A percentile compares a stretch with the other conserved stretches of the same genome.
These are phyloP conservation scores for Aplidium turbinatum DNA, from an alignment of 23 tunicate species.

Conservation along the genomic window DNA sequence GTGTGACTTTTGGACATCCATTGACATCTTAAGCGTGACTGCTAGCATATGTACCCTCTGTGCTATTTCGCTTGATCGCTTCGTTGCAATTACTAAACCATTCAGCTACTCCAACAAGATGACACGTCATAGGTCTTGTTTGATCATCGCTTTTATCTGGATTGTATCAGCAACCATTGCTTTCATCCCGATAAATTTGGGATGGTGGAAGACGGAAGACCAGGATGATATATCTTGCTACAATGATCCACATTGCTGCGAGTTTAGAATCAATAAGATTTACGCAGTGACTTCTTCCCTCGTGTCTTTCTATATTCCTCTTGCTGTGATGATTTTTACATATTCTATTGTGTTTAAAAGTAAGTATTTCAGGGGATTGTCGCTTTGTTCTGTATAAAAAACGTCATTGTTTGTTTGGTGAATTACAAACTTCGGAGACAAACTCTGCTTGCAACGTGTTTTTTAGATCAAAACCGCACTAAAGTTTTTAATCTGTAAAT, in stretches of 20 bases:
- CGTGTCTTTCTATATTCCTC: slow-evolving; percentile 83
- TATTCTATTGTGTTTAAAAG: slow-evolving; percentile 91
- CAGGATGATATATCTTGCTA: slow-evolving; percentile 57
- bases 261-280: slow-evolving; percentile 65
- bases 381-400: too few species aligned
- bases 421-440: too few species aligned
- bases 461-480: too few species aligned
- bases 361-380: slow-evolving; percentile 22
- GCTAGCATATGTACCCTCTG: slow-evolving; percentile 91
- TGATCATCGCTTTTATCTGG: slow-evolving; percentile 74
- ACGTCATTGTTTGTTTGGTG: too few species aligned
- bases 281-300: slow-evolving; percentile 80
- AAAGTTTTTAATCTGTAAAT: background rate
- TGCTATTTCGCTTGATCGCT: slow-evolving; percentile 87
- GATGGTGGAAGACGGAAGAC: slow-evolving; percentile 74
- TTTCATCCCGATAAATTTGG: slow-evolving; percentile 71
- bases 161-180: slow-evolving; percentile 69
- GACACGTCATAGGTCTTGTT: slow-evolving; percentile 64
- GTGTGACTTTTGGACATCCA: slow-evolving; percentile 79
- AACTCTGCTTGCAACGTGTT: too few species aligned
- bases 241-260: slow-evolving; percentile 67
- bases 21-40: slow-evolving; percentile 93
- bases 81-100: slow-evolving; percentile 87
- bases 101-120: slow-evolving; percentile 63
- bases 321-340: slow-evolving; percentile 64